Percentiles rank a stretch among this genome's conserved stretches.
Conservation (phyloP, 2,888 invertebrate genomes). For the Troides oblongomaculatus region DNA sequence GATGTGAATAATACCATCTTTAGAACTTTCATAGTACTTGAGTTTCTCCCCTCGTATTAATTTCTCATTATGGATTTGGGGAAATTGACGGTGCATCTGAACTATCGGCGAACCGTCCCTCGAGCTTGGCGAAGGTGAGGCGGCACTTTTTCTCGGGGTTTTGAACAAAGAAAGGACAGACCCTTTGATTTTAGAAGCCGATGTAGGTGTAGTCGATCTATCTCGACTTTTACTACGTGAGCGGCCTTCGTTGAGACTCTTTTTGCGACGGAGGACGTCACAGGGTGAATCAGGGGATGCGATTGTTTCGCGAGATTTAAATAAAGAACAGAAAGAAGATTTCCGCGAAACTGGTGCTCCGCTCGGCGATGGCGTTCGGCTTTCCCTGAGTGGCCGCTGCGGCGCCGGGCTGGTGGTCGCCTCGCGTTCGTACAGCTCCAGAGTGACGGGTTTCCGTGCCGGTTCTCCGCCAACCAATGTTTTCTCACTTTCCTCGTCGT, state of each 20-base stretch:
- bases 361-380: constrained; percentile 84
- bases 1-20: constrained; percentile 84
- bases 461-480: constrained; percentile 46
- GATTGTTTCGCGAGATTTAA: constrained; percentile 85
- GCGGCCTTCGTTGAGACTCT: constrained; percentile 70
- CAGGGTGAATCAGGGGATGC: constrained; percentile 83
- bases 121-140: constrained; percentile 61
- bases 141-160: constrained; percentile 66
- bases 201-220: constrained; percentile 79
- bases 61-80: constrained; percentile 51
- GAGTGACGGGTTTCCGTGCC: constrained; percentile 80
- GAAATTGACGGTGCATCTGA: constrained; percentile 46
- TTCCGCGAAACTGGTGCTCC: constrained; percentile 84
- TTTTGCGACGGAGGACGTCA: constrained; percentile 63
- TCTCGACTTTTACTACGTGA: constrained; percentile 85
- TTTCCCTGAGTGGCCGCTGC: constrained; percentile 43
- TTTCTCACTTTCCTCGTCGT: constrained; percentile 52
- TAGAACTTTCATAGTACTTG: constrained; percentile 82
- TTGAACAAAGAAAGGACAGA: constrained; percentile 85
- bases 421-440: constrained; percentile 71
- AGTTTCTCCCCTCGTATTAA: constrained; percentile 53
- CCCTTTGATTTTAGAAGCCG: constrained; percentile 78
- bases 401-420: constrained; percentile 48
- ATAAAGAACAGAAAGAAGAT: constrained; percentile 90
- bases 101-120: constrained; percentile 60